Evolutionary conservation across 2,888 invertebrate genomes (phyloP), one percentile per base, ranked within the genome.

Genomic region (Epinotia nisella): DNA sequence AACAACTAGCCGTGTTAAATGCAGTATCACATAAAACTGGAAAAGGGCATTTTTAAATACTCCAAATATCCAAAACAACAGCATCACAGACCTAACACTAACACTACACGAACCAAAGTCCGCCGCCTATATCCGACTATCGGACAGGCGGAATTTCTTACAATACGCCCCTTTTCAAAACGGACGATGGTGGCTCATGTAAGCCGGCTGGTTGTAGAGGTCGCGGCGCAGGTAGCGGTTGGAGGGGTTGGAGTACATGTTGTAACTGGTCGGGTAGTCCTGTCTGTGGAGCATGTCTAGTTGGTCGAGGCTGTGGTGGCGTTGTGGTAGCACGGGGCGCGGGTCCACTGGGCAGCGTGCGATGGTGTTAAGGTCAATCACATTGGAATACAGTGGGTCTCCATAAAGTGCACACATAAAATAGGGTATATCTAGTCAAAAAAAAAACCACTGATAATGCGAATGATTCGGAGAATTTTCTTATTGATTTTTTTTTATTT

Each of bases 151-250:
- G 84, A 93, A 93, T 87, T 92, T 93, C 83, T 92, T 93, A 82
- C 93, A 93, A 79, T 89, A 92, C 73, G 92, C 85, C 85, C 92
- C 93, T 92, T 92, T 93, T 93, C 93, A 93, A 90, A 93, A 93
- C 81, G 92, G 93, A 82, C 93, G 90, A 80, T 93, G 92, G 79
- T 93, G 91, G 69, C 83, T 81, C 87, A 89, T 88, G 75, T 90
- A 91, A 24, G 87, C 83, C 62, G 91, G 83, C 83, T 90, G 91
- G 78, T 87, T 86, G 84, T 87, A 89, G 78, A 87, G 80, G 83
- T 93, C 92, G 76, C 92, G 92, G 9, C 91, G 85, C 35, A 85
- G 83, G 83, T 85, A 85, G 11, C 92, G 85, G 79, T 82, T 83
- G 75, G 83, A 77, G 3, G 85, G 76, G 64, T 80, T 79, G 15